phyloP scores from a whole-genome alignment of 2,888 invertebrate species.

The Creontiades dilutus region DNA sequence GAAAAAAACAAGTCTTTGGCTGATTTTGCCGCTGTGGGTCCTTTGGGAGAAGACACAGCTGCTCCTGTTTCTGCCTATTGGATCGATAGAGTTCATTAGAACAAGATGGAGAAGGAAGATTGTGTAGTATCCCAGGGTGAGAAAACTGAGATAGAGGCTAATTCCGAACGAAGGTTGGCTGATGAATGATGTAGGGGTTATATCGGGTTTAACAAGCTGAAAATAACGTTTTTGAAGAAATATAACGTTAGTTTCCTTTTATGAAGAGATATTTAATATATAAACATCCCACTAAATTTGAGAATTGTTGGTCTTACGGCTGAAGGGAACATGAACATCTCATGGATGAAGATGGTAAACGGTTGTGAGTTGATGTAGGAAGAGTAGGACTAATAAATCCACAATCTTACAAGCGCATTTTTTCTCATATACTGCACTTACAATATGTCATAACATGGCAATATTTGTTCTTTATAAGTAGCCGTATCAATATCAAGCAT shows the following conservation, averaged over 20 bases:
- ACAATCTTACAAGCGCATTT: too few species aligned
- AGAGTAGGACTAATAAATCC: too few species aligned
- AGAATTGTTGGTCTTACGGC: too few species aligned
- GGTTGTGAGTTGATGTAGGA: too few species aligned
- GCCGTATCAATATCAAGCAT: too few species aligned
- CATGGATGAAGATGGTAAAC: too few species aligned
- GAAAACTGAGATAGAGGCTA: neutral
- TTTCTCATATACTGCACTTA: too few species aligned
- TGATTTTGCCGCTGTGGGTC: conserved; percentile 49
- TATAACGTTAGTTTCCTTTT: neutral
- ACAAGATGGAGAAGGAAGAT: conserved; percentile 52
- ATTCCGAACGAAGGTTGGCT: neutral
- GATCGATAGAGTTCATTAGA: conserved; percentile 65
- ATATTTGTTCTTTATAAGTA: too few species aligned
- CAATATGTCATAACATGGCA: too few species aligned
- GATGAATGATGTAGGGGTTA: neutral
- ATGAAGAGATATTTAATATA: too few species aligned
- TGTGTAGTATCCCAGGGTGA: neutral
- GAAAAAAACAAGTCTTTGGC: conserved; percentile 50
- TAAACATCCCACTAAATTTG: too few species aligned
- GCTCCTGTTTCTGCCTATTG: conserved; percentile 46
- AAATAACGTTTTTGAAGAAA: neutral
- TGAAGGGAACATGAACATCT: too few species aligned
- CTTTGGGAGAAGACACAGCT: conserved; percentile 67
- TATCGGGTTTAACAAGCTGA: neutral